Base-by-base conservation (phyloP, 2,888 invertebrate species). In the Himalopsyche anomala region DNA sequence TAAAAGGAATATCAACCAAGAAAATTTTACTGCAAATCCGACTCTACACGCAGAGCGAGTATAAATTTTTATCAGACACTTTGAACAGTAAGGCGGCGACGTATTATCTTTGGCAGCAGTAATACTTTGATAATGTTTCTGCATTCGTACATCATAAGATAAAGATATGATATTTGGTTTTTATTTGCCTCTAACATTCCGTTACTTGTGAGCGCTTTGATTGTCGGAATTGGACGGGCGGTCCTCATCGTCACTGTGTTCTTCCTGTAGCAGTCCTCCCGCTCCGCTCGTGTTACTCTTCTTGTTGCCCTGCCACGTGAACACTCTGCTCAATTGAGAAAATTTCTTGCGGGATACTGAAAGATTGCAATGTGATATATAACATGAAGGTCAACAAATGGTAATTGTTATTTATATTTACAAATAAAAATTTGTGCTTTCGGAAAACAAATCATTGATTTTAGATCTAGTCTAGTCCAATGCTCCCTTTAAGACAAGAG, bases 281-380 rank as follows among this genome's bases (percentile, higher is more conserved):
- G 87, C 87, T 19, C 54, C 91, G 91, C 36, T 91, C 8, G 91
- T 90, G 28, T 85, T 86, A 5, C 85, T 84, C 88, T 92, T 92
- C 89, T 94, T 94, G 86, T 94, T 93, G 15, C 94, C 94, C 85
- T 95, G 94, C 89, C 96, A 95, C 11, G 95, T 95, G 90, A 97
- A 97, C 89, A 96, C 95, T 87, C 95, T 94, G 9, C 96, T 96
- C 88, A 97, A 92, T 91, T 96, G 96, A 38, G 96, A 94, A 91
- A 97, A 97, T 91, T 97, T 97, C 90, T 96, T 96, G 88, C 96
- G 95, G 9, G 96, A 97, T 89, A 95, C 95, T 95, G 91, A 11
- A 92, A 62, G 45, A 17, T 74, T 80, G 56, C 19, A 38, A 81
- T 11, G 54, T 2, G 28, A 28, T 28, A 28, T 28, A 28, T 28